Conservation (phyloP, 30 jellyfish, hydroid and myxozoan genomes). For the Aurelia aurita region DNA sequence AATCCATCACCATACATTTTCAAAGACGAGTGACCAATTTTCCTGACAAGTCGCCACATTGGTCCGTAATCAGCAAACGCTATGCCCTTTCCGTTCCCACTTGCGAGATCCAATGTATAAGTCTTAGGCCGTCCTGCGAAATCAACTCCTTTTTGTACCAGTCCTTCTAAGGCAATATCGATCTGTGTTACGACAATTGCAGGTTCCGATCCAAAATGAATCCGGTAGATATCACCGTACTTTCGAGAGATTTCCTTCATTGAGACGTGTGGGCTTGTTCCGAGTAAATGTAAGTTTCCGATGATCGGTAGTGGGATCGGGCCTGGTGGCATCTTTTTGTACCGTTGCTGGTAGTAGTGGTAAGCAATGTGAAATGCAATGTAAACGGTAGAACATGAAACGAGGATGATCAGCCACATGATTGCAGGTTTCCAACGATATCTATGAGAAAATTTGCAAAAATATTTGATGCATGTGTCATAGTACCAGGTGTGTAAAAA, state of each 20-base stretch:
- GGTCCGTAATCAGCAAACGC: conserved; percentile 93
- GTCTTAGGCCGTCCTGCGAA: conserved; percentile 88
- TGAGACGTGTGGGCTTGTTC: conserved; percentile 82
- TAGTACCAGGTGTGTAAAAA: too few species aligned
- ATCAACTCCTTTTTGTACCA: conserved; percentile 78
- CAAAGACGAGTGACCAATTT: conserved; percentile 87
- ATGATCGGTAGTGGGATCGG: conserved; percentile 89
- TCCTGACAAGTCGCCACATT: conserved; percentile 85
- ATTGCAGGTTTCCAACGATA: not conserved
- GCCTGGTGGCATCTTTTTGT: conserved; percentile 79
- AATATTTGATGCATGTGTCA: not conserved
- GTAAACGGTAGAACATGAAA: conserved; percentile 1
- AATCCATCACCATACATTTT: conserved; percentile 87
- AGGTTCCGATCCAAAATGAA: conserved; percentile 71
- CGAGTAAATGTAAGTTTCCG: conserved; percentile 83
- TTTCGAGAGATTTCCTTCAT: conserved; percentile 69
- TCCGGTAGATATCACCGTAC: conserved; percentile 77
- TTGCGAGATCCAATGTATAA: conserved; percentile 81
- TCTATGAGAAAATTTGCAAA: not conserved
- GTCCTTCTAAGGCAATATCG: conserved; percentile 75
- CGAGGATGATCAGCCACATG: conserved; percentile 39
- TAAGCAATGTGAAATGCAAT: conserved; percentile 8
- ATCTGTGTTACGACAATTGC: conserved; percentile 82
- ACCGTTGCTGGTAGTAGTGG: conserved; percentile 38
- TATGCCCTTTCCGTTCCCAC: conserved; percentile 84